Percentiles rank a stretch among this genome's conserved stretches.
Conservation (phyloP, 2,797 vertebrate genomes). For the Momotus momota region DNA sequence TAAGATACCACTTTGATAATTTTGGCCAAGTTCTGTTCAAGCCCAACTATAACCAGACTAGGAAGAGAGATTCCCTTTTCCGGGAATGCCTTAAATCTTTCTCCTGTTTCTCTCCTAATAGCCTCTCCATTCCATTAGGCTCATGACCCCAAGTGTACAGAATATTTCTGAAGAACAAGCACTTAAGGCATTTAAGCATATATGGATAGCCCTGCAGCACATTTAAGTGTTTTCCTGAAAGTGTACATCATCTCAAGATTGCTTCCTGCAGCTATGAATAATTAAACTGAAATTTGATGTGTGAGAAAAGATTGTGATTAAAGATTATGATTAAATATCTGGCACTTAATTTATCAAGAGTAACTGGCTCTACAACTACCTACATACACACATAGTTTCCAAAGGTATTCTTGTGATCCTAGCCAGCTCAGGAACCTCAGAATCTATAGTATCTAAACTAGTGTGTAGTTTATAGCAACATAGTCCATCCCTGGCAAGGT, state of each 20-base stretch:
- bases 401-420: background rate
- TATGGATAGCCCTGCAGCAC: background rate
- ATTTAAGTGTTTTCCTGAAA: background rate
- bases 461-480: background rate
- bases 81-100: accelerated
- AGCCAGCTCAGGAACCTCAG: background rate
- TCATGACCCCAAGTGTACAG: background rate
- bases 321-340: background rate
- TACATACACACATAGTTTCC: background rate
- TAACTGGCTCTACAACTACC: background rate
- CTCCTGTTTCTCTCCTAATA: background rate
- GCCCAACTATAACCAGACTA: background rate
- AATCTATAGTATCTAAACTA: accelerated
- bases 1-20: no score
- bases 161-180: background rate
- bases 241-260: background rate
- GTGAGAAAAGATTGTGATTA: constrained; percentile 5
- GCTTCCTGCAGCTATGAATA: background rate
- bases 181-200: background rate
- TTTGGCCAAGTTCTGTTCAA: background rate
- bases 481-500: background rate
- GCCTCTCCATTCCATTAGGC: background rate
- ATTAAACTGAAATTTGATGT: background rate
- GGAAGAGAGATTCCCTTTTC: background rate
- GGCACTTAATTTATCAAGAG: background rate